Evolutionary conservation across 2,797 vertebrate species (phyloP).

Genomic region (Poeciliopsis infans): DNA sequence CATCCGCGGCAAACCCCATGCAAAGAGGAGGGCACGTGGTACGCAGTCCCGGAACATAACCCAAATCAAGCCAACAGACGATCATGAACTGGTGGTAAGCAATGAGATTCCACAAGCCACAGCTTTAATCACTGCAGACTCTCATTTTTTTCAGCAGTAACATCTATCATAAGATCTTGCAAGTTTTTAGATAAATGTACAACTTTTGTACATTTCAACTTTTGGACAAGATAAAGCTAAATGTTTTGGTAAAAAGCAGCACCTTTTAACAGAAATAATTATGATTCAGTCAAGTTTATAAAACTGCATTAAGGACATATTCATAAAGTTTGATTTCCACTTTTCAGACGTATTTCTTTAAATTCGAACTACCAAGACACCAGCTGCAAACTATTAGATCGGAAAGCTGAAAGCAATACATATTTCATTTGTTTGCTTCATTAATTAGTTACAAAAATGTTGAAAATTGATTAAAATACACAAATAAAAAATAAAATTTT

Average conservation of each 20-base stretch:
- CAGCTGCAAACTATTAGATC: background rate
- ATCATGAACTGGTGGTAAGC: slow-evolving; percentile 31
- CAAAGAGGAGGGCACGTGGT: slow-evolving; percentile 13
- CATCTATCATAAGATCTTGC: background rate
- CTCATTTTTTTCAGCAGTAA: background rate
- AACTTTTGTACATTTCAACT: background rate
- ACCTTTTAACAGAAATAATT: background rate
- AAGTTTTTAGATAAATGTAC: background rate
- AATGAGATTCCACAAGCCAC: background rate
- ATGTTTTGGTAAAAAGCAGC: background rate
- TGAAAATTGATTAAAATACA: slow-evolving; percentile 2
- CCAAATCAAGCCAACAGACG: slow-evolving; percentile 38
- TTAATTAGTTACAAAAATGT: slow-evolving; percentile 8
- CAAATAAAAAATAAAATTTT: background rate
- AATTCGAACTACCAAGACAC: background rate
- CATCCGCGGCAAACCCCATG: slow-evolving; percentile 19
- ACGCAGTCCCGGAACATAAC: slow-evolving; percentile 24
- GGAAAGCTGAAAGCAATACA: background rate
- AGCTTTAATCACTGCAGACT: background rate
- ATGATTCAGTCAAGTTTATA: background rate
- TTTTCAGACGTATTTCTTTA: background rate
- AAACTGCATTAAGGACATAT: background rate
- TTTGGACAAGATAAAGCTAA: background rate
- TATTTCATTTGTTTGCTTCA: background rate
- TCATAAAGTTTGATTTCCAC: background rate